These are phyloP conservation scores for Theocolax elegans DNA, from an alignment of 1,140 invertebrate genomes.

Conservation along the genomic window DNA sequence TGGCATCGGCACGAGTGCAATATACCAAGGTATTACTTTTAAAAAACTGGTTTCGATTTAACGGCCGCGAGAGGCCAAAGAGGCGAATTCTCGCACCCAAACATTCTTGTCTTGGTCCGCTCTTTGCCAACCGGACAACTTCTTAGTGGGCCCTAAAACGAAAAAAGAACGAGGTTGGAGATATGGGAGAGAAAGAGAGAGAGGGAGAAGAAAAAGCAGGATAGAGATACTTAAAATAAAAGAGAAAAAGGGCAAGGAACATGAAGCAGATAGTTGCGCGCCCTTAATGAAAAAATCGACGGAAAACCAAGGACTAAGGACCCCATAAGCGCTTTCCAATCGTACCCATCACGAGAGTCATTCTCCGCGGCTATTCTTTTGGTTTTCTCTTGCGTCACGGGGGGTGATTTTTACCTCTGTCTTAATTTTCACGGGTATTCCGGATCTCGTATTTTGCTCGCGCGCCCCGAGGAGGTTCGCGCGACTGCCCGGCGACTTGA, in stretches of 20 bases:
- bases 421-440: neutral
- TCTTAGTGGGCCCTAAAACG: slow-evolving; percentile 13
- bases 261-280: too few species aligned
- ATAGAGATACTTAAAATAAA: neutral
- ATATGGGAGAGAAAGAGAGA: neutral
- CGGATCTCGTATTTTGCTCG: too few species aligned
- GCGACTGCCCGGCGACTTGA: neutral
- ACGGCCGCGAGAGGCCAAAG: neutral
- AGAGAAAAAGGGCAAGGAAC: neutral
- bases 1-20: too few species aligned
- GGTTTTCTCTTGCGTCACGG: slow-evolving; percentile 17
- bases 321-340: neutral
- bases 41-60: slow-evolving; percentile 40
- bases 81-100: slow-evolving; percentile 23
- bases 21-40: slow-evolving; percentile 16
- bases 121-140: slow-evolving; percentile 9
- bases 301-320: neutral
- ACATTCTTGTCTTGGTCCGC: slow-evolving; percentile 37
- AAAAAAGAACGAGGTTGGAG: too few species aligned
- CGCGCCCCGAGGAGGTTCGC: neutral
- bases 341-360: neutral
- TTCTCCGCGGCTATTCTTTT: too few species aligned
- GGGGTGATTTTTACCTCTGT: slow-evolving; percentile 1
- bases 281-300: neutral
- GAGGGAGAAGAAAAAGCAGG: neutral